These are phyloP conservation scores for Nansenia antarctica DNA, from an alignment of 2,113 vertebrate species.

Conservation along the genomic window DNA sequence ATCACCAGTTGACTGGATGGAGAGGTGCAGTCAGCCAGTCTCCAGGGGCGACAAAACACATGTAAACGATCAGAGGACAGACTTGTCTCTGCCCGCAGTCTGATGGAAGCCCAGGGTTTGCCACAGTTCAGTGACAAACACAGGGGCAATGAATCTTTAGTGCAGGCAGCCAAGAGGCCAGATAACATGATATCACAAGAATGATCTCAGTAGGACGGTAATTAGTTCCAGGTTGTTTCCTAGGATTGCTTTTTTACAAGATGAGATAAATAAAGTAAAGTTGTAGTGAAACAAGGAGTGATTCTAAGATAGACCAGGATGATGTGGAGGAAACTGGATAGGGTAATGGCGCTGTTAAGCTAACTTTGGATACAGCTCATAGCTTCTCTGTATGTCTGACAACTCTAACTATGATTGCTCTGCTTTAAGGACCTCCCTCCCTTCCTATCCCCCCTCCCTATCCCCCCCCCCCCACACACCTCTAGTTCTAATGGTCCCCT, in stretches of 20 bases:
- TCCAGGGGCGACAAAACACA: neutral
- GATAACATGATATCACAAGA: conserved; percentile 56
- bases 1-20: neutral
- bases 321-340: too few species aligned
- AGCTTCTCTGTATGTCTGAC: too few species aligned
- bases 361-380: too few species aligned
- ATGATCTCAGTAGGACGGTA: conserved; percentile 7
- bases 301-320: too few species aligned
- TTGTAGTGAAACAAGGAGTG: too few species aligned
- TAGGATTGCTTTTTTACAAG: too few species aligned
- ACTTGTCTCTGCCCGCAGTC: neutral
- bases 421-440: too few species aligned
- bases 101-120: neutral
- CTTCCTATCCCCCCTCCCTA: neutral
- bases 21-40: conserved; percentile 16
- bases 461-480: too few species aligned
- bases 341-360: too few species aligned
- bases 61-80: conserved; percentile 15
- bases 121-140: conserved; percentile 7
- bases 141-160: conserved; percentile 44
- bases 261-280: too few species aligned
- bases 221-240: neutral
- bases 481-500: neutral
- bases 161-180: conserved; percentile 30
- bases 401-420: too few species aligned